Conservation (phyloP, 2,113 vertebrate species). For the Microcebus griseorufus region DNA sequence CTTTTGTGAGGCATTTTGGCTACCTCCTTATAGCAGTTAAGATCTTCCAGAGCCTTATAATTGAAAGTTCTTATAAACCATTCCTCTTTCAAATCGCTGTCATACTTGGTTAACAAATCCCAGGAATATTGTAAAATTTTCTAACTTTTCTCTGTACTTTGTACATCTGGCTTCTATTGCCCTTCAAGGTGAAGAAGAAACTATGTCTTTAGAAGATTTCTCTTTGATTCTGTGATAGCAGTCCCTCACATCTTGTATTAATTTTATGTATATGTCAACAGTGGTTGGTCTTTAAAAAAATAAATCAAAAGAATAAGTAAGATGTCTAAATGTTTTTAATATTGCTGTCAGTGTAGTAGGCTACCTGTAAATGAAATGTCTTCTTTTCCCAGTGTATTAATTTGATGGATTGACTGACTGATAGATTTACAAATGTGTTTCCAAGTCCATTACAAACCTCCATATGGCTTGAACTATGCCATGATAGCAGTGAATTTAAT, state of each 20-base stretch:
- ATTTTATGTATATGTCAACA: constrained; percentile 79
- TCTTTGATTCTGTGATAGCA: constrained; percentile 75
- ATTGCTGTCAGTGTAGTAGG: constrained; percentile 75
- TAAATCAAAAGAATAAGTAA: constrained; percentile 78
- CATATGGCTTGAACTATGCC: constrained; percentile 70
- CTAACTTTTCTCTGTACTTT: constrained; percentile 76
- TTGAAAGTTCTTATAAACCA: constrained; percentile 63
- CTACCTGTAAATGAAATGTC: constrained; percentile 79
- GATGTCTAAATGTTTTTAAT: constrained; percentile 82
- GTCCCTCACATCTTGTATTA: constrained; percentile 74
- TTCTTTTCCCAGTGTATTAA: constrained; percentile 77
- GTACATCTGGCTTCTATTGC: constrained; percentile 71
- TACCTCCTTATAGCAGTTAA: constrained; percentile 66
- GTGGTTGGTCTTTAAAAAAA: constrained; percentile 79
- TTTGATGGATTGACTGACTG: constrained; percentile 77
- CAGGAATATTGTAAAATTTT: constrained; percentile 78
- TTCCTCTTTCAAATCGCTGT: constrained; percentile 71
- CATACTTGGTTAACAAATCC: constrained; percentile 69
- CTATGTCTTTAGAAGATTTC: constrained; percentile 74
- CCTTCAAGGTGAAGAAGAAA: constrained; percentile 72
- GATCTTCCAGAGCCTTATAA: constrained; percentile 75
- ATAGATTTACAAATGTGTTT: constrained; percentile 78
- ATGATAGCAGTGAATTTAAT: constrained; percentile 72
- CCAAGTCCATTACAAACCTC: constrained; percentile 68
- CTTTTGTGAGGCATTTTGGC: constrained; percentile 72